Percentiles rank a stretch among this genome's conserved stretches.
These are phyloP conservation scores for Hemistola chrysoprasaria DNA, from an alignment of 2,888 invertebrate species.

Conservation along the genomic window DNA sequence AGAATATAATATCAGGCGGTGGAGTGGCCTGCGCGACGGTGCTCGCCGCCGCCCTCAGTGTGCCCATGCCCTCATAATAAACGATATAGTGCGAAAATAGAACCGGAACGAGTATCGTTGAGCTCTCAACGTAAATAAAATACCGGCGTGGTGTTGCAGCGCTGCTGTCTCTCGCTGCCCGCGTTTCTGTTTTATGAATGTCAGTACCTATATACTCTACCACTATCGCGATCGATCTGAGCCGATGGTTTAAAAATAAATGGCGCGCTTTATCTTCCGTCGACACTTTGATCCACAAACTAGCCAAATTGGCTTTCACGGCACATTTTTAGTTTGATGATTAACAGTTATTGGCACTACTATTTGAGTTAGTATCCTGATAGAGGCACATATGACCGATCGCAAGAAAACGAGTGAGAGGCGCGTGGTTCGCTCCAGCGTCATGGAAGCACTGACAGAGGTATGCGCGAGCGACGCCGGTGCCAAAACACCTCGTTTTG, in stretches of 20 bases:
- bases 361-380: neutral
- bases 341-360: conserved; percentile 7
- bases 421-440: conserved; percentile 55
- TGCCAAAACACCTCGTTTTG: conserved; percentile 73
- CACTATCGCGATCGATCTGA: conserved; percentile 54
- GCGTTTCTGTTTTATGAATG: conserved; percentile 62
- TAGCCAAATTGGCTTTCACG: conserved; percentile 37
- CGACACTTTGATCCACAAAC: conserved; percentile 42
- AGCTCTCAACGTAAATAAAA: conserved; percentile 73
- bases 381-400: conserved; percentile 9
- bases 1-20: conserved; percentile 80
- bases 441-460: conserved; percentile 59
- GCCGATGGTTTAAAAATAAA: conserved; percentile 62
- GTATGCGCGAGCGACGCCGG: conserved; percentile 73
- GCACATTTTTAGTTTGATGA: conserved; percentile 24
- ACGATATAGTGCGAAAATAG: conserved; percentile 78
- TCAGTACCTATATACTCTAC: conserved; percentile 38
- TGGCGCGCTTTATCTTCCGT: conserved; percentile 37
- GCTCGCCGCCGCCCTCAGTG: conserved; percentile 45
- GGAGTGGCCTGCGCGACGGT: conserved; percentile 64
- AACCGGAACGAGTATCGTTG: conserved; percentile 62
- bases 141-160: conserved; percentile 54
- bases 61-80: conserved; percentile 66
- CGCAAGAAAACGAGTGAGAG: conserved; percentile 20
- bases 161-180: conserved; percentile 56